Percentiles rank a stretch among this genome's conserved stretches.
These are phyloP conservation scores for Lepidurus arcticus DNA, from an alignment of 1,140 invertebrate genomes.

Conservation along the genomic window DNA sequence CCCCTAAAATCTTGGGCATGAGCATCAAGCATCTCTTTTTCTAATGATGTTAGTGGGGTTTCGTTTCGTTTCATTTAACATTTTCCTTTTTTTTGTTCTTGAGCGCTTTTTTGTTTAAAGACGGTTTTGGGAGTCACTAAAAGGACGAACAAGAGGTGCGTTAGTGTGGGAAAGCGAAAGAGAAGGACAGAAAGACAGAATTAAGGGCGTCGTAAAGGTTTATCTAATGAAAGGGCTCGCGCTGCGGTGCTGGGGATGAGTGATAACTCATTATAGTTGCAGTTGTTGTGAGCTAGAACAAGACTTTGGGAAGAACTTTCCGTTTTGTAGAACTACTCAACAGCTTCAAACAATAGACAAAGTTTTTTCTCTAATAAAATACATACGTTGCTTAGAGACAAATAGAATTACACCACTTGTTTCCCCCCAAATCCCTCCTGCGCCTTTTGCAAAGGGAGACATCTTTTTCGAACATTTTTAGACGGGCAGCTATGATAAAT, in stretches of 20 bases:
- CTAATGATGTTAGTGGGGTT: constrained; percentile 14
- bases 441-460: not conserved
- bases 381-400: not conserved
- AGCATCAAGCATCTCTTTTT: constrained; percentile 11
- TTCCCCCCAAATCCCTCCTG: not conserved
- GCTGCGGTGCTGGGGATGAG: constrained; percentile 20
- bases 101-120: not conserved
- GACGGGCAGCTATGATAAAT: not conserved
- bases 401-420: not conserved
- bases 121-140: not conserved
- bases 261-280: constrained; percentile 19
- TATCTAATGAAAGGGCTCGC: constrained; percentile 21
- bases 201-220: constrained; percentile 19
- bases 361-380: not conserved
- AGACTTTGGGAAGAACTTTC: not conserved
- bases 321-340: not conserved
- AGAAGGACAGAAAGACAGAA: not conserved
- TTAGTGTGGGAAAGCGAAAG: constrained; percentile 15
- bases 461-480: not conserved
- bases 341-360: not conserved
- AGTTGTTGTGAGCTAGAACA: constrained; percentile 20
- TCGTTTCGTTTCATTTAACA: too few species aligned
- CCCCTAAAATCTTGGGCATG: not conserved
- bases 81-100: not conserved
- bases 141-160: not conserved